These are phyloP conservation scores for Drosophila limbata DNA, from an alignment of 2,888 invertebrate genomes.

Conservation along the genomic window DNA sequence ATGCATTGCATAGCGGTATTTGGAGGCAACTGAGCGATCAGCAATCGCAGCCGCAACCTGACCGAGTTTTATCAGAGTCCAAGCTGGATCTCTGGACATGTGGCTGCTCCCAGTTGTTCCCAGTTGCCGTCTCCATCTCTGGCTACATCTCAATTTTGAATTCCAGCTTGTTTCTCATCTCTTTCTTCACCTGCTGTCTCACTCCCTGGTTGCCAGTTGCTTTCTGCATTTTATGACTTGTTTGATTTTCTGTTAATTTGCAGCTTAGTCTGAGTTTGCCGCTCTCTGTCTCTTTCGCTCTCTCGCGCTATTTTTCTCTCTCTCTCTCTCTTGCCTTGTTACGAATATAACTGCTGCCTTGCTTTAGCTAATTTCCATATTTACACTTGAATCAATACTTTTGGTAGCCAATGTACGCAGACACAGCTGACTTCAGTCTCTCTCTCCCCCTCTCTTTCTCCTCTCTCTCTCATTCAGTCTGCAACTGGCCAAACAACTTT, in stretches of 20 bases:
- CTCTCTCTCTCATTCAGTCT: constrained; percentile 10
- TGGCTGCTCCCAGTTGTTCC: constrained; percentile 27
- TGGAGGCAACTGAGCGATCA: constrained; percentile 28
- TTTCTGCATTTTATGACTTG: constrained; percentile 37
- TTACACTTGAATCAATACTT: constrained; percentile 10
- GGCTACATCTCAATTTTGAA: constrained; percentile 6
- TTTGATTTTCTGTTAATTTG: constrained; percentile 17
- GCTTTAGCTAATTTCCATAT: constrained; percentile 56
- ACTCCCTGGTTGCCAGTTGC: constrained; percentile 10
- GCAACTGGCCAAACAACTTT: constrained; percentile 71
- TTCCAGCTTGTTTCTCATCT: constrained; percentile 12
- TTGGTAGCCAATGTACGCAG: constrained; percentile 11
- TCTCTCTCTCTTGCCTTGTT: background rate
- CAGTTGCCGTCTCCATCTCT: constrained; percentile 32
- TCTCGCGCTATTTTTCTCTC: background rate
- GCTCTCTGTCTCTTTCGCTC: background rate
- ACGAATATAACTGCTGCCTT: constrained; percentile 40
- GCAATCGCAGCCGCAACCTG: constrained; percentile 21
- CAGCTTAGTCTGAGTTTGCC: background rate
- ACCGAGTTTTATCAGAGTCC: constrained; percentile 37
- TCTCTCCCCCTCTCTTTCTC: constrained; percentile 1
- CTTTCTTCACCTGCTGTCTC: constrained; percentile 11
- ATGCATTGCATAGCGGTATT: constrained; percentile 52
- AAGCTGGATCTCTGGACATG: constrained; percentile 14
- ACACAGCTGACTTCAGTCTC: constrained; percentile 29